Evolutionary conservation across 2,113 vertebrate species (phyloP).

Genomic region (Tachysurus fulvidraco): DNA sequence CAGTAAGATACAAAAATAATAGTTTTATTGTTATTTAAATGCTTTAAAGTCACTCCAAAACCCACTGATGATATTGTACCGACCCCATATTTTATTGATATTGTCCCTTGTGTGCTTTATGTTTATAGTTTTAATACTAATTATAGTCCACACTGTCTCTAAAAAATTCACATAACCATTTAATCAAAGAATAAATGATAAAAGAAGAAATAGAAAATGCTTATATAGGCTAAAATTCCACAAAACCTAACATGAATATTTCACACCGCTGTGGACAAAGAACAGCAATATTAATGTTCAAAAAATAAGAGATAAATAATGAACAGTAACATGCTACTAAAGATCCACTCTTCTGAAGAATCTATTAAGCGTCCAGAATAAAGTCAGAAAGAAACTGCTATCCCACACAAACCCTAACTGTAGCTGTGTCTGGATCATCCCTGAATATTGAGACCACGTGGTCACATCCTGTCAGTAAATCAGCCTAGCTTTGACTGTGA

Average conservation of each 20-base stretch:
- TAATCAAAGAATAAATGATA: background rate
- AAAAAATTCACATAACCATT: slow-evolving; percentile 4
- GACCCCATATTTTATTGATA: slow-evolving; percentile 59
- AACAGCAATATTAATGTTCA: slow-evolving; percentile 65
- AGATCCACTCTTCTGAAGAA: slow-evolving; percentile 39
- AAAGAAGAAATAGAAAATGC: background rate
- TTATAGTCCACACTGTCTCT: background rate
- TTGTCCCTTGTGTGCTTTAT: slow-evolving; percentile 60
- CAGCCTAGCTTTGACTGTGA: slow-evolving; percentile 41
- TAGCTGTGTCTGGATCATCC: slow-evolving; percentile 67
- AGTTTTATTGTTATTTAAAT: slow-evolving; percentile 15
- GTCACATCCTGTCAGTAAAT: slow-evolving; percentile 57
- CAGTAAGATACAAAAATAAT: too few species aligned
- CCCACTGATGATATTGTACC: slow-evolving; percentile 15
- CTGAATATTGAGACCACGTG: slow-evolving; percentile 69
- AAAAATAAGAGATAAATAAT: slow-evolving; percentile 63
- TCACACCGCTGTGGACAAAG: slow-evolving; percentile 68
- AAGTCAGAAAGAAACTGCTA: slow-evolving; percentile 57
- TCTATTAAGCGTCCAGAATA: slow-evolving; percentile 60
- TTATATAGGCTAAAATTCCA: slow-evolving; percentile 58
- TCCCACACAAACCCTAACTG: slow-evolving; percentile 50
- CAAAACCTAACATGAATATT: slow-evolving; percentile 72
- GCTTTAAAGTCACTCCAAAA: slow-evolving; percentile 27
- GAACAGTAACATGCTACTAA: slow-evolving; percentile 63
- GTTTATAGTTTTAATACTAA: slow-evolving; percentile 38